Base-by-base conservation (phyloP, 2,113 vertebrate genomes). In the Connochaetes taurinus region DNA sequence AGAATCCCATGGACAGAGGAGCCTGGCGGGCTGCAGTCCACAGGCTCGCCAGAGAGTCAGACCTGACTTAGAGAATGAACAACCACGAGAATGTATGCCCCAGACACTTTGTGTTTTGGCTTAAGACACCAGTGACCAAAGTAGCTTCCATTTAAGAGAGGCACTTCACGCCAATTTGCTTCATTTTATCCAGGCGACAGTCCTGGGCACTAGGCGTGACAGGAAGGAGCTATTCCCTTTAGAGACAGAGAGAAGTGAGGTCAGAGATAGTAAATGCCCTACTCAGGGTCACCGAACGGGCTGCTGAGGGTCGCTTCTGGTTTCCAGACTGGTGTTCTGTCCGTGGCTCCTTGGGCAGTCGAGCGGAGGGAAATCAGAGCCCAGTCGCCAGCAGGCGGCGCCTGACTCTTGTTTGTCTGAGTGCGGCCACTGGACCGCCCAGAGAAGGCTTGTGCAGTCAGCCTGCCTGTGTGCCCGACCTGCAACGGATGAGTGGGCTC, bases 371-470 rank as follows among this genome's bases (percentile, higher is more conserved):
- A 55, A 55, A 23, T 43, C 40, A 33, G 60, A 57, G 57, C 27
- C 0, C 17, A 64, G 14, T 47, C 40, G 0, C 96, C 93, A 95
- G 98, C 91, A 98, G 97, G 94, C 92, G 91, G 96, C 90, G 50
- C 94, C 45, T 9, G 76, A 45, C 62, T 71, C 83, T 47, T 4
- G 19, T 45, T 2, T 3, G 33, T 57, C 31, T 19, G 78, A 8
- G 9, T 33, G 6, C 7, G 13, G 60, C 15, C n/a, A 16, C 15
- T 17, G 71, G 71, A 6, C 16, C 2, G 31, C 21, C 40, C 60
- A 7, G 13, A 16, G 36, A 81, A 6, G 74, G 8, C 6, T 10
- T 23, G 14, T 0, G 19, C 25, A 7, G 1, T 17, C 74, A n/a
- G 25, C 31, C 5, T 71, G 45, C 58, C 19, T 3, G 12, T 16